Evolutionary conservation across 2,113 vertebrate genomes (phyloP), one percentile per base, ranked within the genome.

Genomic region (Sturnira hondurensis): DNA sequence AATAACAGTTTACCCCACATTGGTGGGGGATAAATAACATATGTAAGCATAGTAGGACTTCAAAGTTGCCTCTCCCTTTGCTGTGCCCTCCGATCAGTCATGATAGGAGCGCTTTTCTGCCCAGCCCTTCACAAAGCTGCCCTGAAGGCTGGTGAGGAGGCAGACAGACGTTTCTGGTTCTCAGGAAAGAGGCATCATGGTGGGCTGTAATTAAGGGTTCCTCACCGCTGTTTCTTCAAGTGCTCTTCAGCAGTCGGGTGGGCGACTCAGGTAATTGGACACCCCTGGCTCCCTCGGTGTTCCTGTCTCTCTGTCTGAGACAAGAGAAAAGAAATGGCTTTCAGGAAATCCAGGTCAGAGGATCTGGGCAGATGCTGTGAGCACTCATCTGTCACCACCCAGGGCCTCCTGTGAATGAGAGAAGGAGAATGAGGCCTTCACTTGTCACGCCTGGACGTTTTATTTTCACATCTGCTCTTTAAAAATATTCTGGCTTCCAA

Each of bases 321-420:
- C 20, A 50, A 73, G 71, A 96, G 45, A n/a, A 74, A 91, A 56
- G 12, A 9, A 9, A 77, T 93, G 63, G 68, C 91, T 96, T 96
- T 95, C 97, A 97, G 97, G 96, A 97, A 98, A 97, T 95, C 74
- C 96, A 98, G 97, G 96, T 96, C 96, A 94, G 12, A 91, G 86
- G 80, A 91, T 58, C 94, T 93, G 47, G 86, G 19, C 43, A 74
- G 86, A 71, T 94, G 94, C 81, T 70, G 17, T 47, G 96, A 96
- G 89, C 92, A 94, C 95, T 93, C 97, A 95, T 97, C 92, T 96
- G 84, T 88, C 91, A 36, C 86, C 58, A 78, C 33, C 41, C 11
- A 41, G 86, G 94, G 93, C 11, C 93, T 89, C 1, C 68, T 20
- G 22, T 45, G 47, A 50, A 43, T 83, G 52, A 89, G 71, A 63